phyloP scores from a whole-genome alignment of 1,140 invertebrate genomes.

The Samia ricini region DNA sequence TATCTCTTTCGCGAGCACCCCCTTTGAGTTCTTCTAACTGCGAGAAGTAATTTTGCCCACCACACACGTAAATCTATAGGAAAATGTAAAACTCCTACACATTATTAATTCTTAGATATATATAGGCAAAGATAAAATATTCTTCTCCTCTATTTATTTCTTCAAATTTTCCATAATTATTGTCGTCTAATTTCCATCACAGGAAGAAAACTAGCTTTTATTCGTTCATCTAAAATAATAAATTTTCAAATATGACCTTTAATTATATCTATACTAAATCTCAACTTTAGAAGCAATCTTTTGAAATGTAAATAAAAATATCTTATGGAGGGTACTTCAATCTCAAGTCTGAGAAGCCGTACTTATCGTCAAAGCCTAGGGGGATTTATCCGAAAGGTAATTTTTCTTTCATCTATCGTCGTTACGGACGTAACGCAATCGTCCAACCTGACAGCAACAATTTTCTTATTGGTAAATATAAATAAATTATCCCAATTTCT shows the following conservation, averaged over 20 bases:
- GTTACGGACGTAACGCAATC: background rate
- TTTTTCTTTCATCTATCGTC: constrained; percentile 6
- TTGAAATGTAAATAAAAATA: constrained; percentile 4
- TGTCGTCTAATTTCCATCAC: too few species aligned
- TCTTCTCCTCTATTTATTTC: too few species aligned
- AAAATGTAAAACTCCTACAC: background rate
- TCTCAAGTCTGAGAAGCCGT: background rate
- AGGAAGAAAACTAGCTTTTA: too few species aligned
- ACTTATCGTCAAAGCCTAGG: constrained; percentile 12
- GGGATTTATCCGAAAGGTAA: constrained; percentile 3
- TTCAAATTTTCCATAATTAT: too few species aligned
- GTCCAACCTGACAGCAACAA: background rate
- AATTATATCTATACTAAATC: background rate
- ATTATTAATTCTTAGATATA: background rate
- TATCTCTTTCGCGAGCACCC: constrained; percentile 24
- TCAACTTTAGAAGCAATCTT: constrained; percentile 1
- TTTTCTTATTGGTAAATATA: background rate
- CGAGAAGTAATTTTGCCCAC: background rate
- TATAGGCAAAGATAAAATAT: too few species aligned
- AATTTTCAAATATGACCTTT: too few species aligned
- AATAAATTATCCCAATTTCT: background rate
- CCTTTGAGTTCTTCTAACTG: background rate
- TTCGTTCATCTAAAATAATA: too few species aligned
- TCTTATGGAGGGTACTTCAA: background rate
- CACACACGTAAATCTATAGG: background rate